Evolutionary conservation across 2,113 vertebrate genomes (phyloP).

Genomic region (Promerops cafer): DNA sequence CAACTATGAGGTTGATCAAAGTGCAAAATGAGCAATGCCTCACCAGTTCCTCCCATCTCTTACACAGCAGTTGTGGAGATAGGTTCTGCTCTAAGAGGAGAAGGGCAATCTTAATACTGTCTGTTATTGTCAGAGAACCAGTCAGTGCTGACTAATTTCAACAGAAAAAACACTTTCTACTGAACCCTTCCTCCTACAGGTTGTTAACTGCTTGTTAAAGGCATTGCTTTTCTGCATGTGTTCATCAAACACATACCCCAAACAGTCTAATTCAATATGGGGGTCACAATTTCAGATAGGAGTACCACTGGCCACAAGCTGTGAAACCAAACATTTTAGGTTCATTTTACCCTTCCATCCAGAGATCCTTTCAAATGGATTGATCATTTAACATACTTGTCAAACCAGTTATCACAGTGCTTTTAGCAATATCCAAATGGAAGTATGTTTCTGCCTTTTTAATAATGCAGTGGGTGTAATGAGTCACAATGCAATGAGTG

Average conservation of each 20-base stretch:
- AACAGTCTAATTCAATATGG: neutral
- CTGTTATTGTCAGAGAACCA: neutral
- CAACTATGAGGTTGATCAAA: neutral
- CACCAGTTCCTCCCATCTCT: neutral
- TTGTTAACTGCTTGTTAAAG: neutral
- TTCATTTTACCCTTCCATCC: neutral
- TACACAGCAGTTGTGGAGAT: neutral
- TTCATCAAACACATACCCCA: neutral
- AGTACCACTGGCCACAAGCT: neutral
- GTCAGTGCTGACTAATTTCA: neutral
- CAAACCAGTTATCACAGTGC: neutral
- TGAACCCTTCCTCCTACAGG: neutral
- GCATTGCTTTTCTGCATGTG: neutral
- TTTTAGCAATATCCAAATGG: neutral
- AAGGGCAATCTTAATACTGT: neutral
- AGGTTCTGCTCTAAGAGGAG: neutral
- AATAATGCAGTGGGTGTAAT: neutral
- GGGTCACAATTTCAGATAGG: neutral
- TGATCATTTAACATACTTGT: neutral
- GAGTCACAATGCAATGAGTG: neutral
- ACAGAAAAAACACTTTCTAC: neutral
- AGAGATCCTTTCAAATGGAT: neutral
- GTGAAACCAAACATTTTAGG: neutral
- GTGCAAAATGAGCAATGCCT: neutral
- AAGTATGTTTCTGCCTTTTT: neutral